These are phyloP conservation scores for Lordiphosa fenestrarum DNA, from an alignment of 2,888 invertebrate genomes.

Conservation along the genomic window DNA sequence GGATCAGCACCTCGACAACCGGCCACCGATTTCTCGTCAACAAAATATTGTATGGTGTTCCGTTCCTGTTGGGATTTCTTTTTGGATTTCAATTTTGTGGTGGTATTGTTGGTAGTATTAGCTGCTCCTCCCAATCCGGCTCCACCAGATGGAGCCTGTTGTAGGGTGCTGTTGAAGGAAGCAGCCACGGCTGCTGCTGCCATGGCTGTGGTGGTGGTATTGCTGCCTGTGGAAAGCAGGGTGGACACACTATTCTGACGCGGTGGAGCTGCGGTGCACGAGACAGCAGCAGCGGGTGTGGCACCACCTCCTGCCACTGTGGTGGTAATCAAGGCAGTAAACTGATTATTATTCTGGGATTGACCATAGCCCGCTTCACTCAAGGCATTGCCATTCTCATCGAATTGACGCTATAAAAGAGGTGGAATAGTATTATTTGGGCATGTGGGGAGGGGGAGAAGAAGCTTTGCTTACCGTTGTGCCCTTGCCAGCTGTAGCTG, in stretches of 20 bases:
- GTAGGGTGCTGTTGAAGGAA: slow-evolving; percentile 52
- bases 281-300: slow-evolving; percentile 12
- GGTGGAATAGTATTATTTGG: background rate
- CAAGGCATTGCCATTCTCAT: slow-evolving; percentile 91
- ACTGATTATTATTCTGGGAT: slow-evolving; percentile 24
- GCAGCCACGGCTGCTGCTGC: slow-evolving; percentile 58
- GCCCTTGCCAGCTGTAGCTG: slow-evolving; percentile 41
- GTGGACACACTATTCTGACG: slow-evolving; percentile 48
- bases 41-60: slow-evolving; percentile 78
- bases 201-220: slow-evolving; percentile 53
- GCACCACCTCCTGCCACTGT: slow-evolving; percentile 52
- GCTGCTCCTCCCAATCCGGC: background rate
- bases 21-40: slow-evolving; percentile 84
- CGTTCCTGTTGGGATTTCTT: slow-evolving; percentile 82
- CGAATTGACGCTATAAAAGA: slow-evolving; percentile 83
- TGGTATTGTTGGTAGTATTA: slow-evolving; percentile 5
- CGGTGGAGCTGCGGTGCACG: slow-evolving; percentile 2
- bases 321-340: slow-evolving; percentile 82
- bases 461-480: slow-evolving; percentile 45
- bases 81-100: slow-evolving; percentile 73
- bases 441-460: background rate
- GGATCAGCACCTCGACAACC: slow-evolving; percentile 90
- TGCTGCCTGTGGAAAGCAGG: slow-evolving; percentile 47
- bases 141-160: slow-evolving; percentile 27
- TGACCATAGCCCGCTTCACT: slow-evolving; percentile 49